These are phyloP conservation scores for Neogobius melanostomus DNA, from an alignment of 2,113 vertebrate genomes.

Conservation along the genomic window DNA sequence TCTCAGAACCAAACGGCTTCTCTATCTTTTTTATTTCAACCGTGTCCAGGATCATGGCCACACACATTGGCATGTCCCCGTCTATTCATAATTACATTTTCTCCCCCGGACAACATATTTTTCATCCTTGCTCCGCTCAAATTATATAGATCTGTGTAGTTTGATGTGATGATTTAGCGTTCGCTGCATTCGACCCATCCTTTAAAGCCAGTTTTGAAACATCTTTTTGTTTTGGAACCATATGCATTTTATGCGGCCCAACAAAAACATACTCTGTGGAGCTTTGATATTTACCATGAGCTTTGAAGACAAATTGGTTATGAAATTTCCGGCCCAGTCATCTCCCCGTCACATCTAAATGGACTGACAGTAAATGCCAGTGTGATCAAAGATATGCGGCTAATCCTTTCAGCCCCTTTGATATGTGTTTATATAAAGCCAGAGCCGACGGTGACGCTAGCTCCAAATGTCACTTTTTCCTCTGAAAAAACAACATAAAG, in stretches of 20 bases:
- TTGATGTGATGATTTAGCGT: conserved; percentile 12
- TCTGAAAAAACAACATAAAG: background rate
- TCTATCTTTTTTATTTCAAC: conserved; percentile 10
- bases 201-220: too few relatives aligned
- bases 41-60: background rate
- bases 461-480: conserved; percentile 1
- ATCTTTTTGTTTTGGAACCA: too few relatives aligned
- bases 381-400: background rate
- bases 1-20: conserved; percentile 22
- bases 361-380: conserved; percentile 11
- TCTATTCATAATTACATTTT: conserved; percentile 1
- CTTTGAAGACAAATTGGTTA: background rate
- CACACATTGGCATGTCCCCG: background rate
- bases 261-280: too few relatives aligned
- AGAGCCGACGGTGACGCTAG: conserved; percentile 11
- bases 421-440: background rate
- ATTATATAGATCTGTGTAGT: conserved; percentile 5
- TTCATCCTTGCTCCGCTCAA: background rate
- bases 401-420: conserved; percentile 2
- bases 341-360: background rate
- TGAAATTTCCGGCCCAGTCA: background rate
- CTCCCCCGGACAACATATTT: background rate
- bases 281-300: background rate
- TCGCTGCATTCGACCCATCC: too few relatives aligned
- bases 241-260: too few relatives aligned